These are phyloP conservation scores for Adela reaumurella DNA, from an alignment of 2,888 invertebrate genomes.

Conservation along the genomic window DNA sequence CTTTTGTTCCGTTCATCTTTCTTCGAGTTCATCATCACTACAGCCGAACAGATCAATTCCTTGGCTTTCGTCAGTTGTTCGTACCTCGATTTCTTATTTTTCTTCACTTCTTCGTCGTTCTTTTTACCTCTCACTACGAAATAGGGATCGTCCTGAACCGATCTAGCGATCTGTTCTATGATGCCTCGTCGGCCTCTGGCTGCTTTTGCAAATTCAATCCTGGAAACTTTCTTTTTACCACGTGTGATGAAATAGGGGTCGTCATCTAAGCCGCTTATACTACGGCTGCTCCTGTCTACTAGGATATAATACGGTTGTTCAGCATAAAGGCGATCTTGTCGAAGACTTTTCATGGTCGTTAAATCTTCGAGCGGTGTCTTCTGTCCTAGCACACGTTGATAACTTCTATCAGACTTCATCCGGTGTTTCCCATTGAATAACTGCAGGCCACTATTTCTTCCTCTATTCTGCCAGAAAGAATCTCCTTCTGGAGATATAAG, in stretches of 20 bases:
- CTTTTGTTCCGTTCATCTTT: slow-evolving; percentile 26
- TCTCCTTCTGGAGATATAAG: slow-evolving; percentile 3
- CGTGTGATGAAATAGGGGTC: slow-evolving; percentile 41
- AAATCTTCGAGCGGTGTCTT: neutral
- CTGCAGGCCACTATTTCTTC: slow-evolving; percentile 26
- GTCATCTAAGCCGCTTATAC: slow-evolving; percentile 30
- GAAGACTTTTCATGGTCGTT: neutral
- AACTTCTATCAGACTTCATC: neutral
- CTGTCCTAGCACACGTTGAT: neutral
- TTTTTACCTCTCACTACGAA: slow-evolving; percentile 55
- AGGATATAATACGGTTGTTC: slow-evolving; percentile 54
- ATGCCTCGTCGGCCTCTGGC: slow-evolving; percentile 30
- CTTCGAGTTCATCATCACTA: slow-evolving; percentile 23
- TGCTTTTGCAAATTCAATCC: slow-evolving; percentile 22
- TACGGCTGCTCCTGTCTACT: slow-evolving; percentile 39
- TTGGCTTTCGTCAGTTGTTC: slow-evolving; percentile 27
- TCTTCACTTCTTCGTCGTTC: slow-evolving; percentile 11
- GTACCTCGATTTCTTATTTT: slow-evolving; percentile 9
- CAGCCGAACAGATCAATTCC: slow-evolving; percentile 34
- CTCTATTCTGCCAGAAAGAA: slow-evolving; percentile 27
- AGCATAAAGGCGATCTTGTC: slow-evolving; percentile 41
- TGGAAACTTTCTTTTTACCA: slow-evolving; percentile 30
- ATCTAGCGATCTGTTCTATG: slow-evolving; percentile 42
- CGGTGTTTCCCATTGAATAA: slow-evolving; percentile 21
- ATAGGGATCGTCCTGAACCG: slow-evolving; percentile 46